A percentile compares a stretch with the other conserved stretches of the same genome.
Conservation (phyloP, 2,113 vertebrate genomes). For the Perca schrenkii region DNA sequence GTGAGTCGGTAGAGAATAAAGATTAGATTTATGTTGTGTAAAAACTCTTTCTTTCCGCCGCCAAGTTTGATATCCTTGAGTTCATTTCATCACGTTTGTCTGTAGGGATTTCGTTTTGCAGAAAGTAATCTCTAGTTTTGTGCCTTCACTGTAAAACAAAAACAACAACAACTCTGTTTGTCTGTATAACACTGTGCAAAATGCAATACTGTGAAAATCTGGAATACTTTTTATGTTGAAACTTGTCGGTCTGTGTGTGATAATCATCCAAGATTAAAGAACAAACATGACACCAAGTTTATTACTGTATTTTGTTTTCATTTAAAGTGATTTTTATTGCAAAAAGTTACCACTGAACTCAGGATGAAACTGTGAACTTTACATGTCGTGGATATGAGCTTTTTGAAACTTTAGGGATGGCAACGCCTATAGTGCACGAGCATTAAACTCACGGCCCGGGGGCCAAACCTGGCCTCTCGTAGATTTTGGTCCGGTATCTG, state of each 20-base stretch:
- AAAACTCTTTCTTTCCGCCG: constrained; percentile 30
- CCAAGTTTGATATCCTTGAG: constrained; percentile 26
- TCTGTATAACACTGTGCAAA: constrained; percentile 75
- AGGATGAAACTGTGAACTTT: background rate
- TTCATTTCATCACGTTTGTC: constrained; percentile 49
- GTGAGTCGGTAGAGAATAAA: constrained; percentile 28
- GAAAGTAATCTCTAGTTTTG: constrained; percentile 71
- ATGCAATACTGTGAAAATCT: constrained; percentile 75
- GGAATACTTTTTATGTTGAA: constrained; percentile 56
- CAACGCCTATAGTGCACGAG: no score
- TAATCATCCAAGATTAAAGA: constrained; percentile 65
- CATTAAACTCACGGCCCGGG: no score
- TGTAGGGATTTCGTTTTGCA: constrained; percentile 58
- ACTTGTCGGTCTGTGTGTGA: constrained; percentile 59
- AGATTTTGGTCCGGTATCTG: no score
- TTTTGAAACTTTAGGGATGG: no score
- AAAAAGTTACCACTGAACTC: background rate
- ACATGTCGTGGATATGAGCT: no score
- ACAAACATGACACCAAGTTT: constrained; percentile 31
- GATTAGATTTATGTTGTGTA: constrained; percentile 52
- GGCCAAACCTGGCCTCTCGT: no score
- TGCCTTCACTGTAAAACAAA: constrained; percentile 68
- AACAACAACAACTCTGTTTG: constrained; percentile 40
- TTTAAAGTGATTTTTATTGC: background rate
- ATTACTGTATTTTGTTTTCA: background rate